Base-by-base conservation (phyloP, 2,888 invertebrate genomes). In the Glyphotaelius pellucidus region DNA sequence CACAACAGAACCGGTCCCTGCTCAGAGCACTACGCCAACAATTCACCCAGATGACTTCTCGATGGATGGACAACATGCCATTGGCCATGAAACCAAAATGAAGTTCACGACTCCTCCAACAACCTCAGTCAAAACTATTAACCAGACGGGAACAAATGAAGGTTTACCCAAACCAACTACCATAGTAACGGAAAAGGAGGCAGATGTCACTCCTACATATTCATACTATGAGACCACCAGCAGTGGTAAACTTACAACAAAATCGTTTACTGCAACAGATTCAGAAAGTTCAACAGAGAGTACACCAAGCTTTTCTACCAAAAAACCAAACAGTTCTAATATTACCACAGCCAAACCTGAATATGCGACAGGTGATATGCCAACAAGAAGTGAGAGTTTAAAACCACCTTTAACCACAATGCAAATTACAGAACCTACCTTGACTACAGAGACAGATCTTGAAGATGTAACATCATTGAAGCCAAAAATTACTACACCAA, bases 61-160 rank as follows among this genome's bases (percentile, higher is more conserved):
- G 35, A 80, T 91, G 79, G 91, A 92, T 87, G 91, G 89, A 12
- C 89, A 92, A 67, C 85, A 92, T 67, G 89, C 92, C 11, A 81
- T 81, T 31, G 87, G 79, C 42, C 42, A 86, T n/a, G 91, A 91
- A 90, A 90, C 84, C 11, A 91, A 38, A 30, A 42, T 91, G 32
- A 89, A 89, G 19, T 67, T 90, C 19, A 79, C 90, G 30, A 88
- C 90, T 32, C 92, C 90, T 15, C 84, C 90, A 30, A 35, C 87
- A 42, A 30, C 25, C 25, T 67, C 81, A 19, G 81, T 19, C 32
- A 83, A 83, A 83, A 32, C 31, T 83, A 32, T 35, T 7, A 83
- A 32, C 32, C 32, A 32, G 81, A 32, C 32, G 2, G 81, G 19
- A 83, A 31, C 25, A 67, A 67, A 67, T n/a, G 67, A 25, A 67